phyloP scores from a whole-genome alignment of 2,113 vertebrate genomes.

The Oceanodroma tethys region DNA sequence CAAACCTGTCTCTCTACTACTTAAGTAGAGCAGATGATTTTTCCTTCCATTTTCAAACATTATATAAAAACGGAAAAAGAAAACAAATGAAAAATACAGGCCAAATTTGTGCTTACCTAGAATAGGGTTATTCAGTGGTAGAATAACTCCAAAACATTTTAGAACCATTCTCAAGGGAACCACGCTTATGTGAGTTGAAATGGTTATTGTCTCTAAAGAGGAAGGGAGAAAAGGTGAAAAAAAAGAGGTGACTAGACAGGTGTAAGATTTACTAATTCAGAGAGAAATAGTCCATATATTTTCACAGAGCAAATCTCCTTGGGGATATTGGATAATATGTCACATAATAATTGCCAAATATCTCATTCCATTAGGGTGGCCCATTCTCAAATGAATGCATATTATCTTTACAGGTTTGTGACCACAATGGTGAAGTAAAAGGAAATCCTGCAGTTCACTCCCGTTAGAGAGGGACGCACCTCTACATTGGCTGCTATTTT shows the following conservation, averaged over 20 bases:
- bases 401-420: not conserved
- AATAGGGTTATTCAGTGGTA: not conserved
- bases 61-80: not conserved
- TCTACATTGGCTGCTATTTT: not conserved
- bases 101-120: not conserved
- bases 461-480: not conserved
- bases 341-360: not conserved
- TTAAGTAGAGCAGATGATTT: not conserved
- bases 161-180: not conserved
- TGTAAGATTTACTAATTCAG: not conserved
- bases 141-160: not conserved
- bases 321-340: not conserved
- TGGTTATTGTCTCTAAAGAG: not conserved
- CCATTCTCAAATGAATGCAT: not conserved
- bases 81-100: not conserved
- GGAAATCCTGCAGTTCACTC: not conserved
- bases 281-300: not conserved
- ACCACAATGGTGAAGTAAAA: not conserved
- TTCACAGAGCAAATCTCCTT: not conserved
- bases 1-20: not conserved
- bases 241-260: not conserved
- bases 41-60: not conserved
- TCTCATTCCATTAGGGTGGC: not conserved
- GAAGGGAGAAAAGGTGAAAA: not conserved
- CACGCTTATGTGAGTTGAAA: not conserved